phyloP scores from a whole-genome alignment of 2,888 invertebrate genomes.

The Enchytraeus crypticus region DNA sequence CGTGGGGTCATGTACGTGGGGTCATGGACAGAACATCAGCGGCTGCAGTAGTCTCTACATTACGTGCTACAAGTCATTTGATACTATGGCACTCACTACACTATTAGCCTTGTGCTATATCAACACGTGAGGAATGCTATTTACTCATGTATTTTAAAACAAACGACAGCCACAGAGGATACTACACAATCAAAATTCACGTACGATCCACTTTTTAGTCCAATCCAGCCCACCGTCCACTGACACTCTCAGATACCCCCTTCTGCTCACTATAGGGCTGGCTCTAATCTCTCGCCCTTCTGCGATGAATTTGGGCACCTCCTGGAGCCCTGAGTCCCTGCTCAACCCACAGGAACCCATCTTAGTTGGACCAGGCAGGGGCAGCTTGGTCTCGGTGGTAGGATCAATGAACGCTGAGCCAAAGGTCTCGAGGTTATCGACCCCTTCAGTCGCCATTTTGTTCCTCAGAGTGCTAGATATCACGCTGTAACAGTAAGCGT shows the following conservation, averaged over 20 bases:
- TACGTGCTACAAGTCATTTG: neutral
- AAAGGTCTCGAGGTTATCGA: neutral
- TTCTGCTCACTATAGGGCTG: conserved; percentile 89
- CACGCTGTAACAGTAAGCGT: too few relatives aligned
- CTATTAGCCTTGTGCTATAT: too few relatives aligned
- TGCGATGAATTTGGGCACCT: conserved; percentile 33
- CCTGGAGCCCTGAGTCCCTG: too few relatives aligned
- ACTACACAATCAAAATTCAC: conserved; percentile 42
- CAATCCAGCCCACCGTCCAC: conserved; percentile 88
- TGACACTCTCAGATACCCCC: conserved; percentile 89
- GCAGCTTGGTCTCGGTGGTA: neutral
- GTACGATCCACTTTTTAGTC: conserved; percentile 95
- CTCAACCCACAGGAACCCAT: conserved; percentile 22
- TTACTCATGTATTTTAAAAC: too few relatives aligned
- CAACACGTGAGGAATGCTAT: too few relatives aligned
- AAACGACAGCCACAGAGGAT: too few relatives aligned
- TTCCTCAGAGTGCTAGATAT: too few relatives aligned
- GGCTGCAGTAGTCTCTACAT: neutral
- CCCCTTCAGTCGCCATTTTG: too few relatives aligned
- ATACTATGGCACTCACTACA: too few relatives aligned
- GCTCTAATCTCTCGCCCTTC: conserved; percentile 45
- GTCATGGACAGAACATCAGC: too few relatives aligned
- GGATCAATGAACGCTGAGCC: conserved; percentile 1
- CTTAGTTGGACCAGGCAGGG: neutral
- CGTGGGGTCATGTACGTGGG: too few relatives aligned